Evolutionary conservation across 2,888 invertebrate genomes (phyloP), one percentile per base, ranked within the genome.

Genomic region (Tachystola acroxantha): DNA sequence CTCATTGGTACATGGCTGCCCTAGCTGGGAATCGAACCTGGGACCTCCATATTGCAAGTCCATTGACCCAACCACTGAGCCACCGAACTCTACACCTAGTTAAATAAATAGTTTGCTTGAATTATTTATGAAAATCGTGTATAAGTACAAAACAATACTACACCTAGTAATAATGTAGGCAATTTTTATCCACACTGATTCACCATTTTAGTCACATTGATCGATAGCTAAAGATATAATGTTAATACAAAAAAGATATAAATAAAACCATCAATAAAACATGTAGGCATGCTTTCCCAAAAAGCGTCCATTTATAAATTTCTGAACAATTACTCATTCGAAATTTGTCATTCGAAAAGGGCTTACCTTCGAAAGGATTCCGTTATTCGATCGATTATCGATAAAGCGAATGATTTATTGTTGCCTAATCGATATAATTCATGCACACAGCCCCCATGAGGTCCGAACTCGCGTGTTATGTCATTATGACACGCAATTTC

Each of bases 401-500:
- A 72, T 73, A 72, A 69, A 57, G 47, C 51, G 64, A 51, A 75
- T 82, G 82, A 85, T 86, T 74, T 73, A 85, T 82, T 64, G 65
- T 53, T 40, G 10, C 50, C 58, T 75, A 82, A 82, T 84, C 75
- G 81, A 77, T 78, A 75, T 72, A 77, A 79, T 81, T 78, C 80
- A 73, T 67, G 60, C 59, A 61, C 53, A 50, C 57, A 58, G 59
- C 69, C 69, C 67, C 65, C 72, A 53, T 73, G 74, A 65, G 49
- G 65, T 55, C 63, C 47, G 39, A 45, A 42, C 51, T 49, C 64
- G 45, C 49, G 45, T 53, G 56, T 53, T 57, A 53, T 61, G 74
- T 78, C 76, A 79, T 50, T 61, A 48, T 85, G 84, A 85, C 76
- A 62, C 50, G 78, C 74, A 55, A 64, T 52, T 77, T 73, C 66